Evolutionary conservation across 2,797 vertebrate genomes (phyloP), one percentile per base, ranked within the genome.

Genomic region (Pangasius krempfi): DNA sequence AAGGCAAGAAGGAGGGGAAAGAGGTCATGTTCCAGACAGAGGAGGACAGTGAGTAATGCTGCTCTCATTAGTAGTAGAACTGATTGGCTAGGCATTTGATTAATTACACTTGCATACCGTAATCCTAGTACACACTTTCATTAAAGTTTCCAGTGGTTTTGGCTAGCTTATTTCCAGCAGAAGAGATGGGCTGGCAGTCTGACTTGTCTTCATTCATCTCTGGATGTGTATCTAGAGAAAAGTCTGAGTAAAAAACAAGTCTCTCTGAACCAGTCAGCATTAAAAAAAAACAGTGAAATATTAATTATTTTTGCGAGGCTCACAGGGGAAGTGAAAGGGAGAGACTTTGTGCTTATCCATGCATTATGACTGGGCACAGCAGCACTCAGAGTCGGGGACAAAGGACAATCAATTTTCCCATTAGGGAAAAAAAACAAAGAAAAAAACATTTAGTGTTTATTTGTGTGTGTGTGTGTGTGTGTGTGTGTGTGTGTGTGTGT

Each of bases 11-110:
- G 94, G 98, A 99, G 89, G 96, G 98, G 94, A 97, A 97, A 88
- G 98, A 99, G 94, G 95, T 98, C 93, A 94, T 96, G 75, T 99
- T 99, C 93, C 98, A 98, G 94, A 99, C 98, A 0, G 98, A 99
- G 22, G 98, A 99, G 91, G 98, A 99, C 76, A 97, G 98, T 99
- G 93, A 97, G 98, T 96, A 89, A 84, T 25, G 70, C 4, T 72
- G 0, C 54, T 60, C 50, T 84, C 16, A 40, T 73, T 73, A 82
- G 76, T 64, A 62, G 54, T 7, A 40, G 8, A 70, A 64, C 10
- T 73, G 76, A 86, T 81, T 40, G 58, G 54, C 5, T 72, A 66
- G 16, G 62, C 12, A 25, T 70, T 86, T 82, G 30, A 89, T 73
- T 66, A 80, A 80, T 86, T 72, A 83, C 47, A 56, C 56, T 52